These are phyloP conservation scores for Caenorhabditis afra DNA, from an alignment of 2,888 invertebrate species.

Conservation along the genomic window DNA sequence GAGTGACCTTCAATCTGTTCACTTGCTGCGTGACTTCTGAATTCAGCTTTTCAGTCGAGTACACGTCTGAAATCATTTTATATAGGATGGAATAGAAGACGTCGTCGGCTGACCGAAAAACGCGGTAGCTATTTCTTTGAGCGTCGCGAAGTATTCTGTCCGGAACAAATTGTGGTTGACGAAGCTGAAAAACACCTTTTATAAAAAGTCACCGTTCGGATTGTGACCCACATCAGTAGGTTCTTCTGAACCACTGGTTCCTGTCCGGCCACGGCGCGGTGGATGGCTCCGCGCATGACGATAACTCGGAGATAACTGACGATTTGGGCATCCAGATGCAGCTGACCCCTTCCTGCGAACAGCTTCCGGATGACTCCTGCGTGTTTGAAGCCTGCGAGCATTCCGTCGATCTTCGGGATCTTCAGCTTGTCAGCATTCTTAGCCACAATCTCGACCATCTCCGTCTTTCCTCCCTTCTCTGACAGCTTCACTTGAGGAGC, in stretches of 20 bases:
- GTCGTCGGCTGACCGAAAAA: conserved; percentile 69
- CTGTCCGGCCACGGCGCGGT: conserved; percentile 59
- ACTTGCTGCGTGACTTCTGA: conserved; percentile 40
- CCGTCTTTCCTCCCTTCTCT: conserved; percentile 39
- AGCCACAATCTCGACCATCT: conserved; percentile 52
- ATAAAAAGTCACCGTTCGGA: neutral
- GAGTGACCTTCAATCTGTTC: conserved; percentile 38
- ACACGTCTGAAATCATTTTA: conserved; percentile 73
- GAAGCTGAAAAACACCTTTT: conserved; percentile 87
- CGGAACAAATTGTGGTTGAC: conserved; percentile 82
- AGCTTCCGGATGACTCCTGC: conserved; percentile 37
- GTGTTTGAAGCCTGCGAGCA: conserved; percentile 54
- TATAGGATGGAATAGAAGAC: too few relatives aligned
- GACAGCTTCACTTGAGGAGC: conserved; percentile 50
- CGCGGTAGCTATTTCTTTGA: conserved; percentile 68
- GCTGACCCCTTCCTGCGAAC: conserved; percentile 38
- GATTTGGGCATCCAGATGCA: conserved; percentile 12
- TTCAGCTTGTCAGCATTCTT: conserved; percentile 55
- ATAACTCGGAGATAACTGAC: conserved; percentile 54
- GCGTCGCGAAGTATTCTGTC: conserved; percentile 71
- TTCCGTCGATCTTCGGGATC: conserved; percentile 47
- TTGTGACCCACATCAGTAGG: conserved; percentile 85
- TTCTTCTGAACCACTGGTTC: conserved; percentile 85
- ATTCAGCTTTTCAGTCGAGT: conserved; percentile 61
- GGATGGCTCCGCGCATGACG: conserved; percentile 54